Evolutionary conservation across 2,888 invertebrate species (phyloP), one percentile per base, ranked within the genome.

Genomic region (Pammene aurita): DNA sequence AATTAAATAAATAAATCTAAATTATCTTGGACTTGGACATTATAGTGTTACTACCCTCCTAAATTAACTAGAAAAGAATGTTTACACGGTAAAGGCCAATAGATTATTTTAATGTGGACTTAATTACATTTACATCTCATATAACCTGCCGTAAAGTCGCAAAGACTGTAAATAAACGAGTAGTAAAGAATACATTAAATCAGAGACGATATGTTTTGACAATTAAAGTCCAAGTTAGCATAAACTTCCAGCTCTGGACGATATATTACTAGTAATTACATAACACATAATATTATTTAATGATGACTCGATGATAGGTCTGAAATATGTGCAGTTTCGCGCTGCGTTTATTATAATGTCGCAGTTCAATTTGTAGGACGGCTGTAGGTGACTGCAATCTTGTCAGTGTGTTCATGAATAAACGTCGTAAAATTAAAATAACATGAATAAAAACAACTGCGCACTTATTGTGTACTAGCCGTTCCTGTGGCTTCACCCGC

Each of bases 191-290:
- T 54, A n/a, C 7, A 62, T 41, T 9, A 46, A 56, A 48, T 56
- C 61, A 67, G 11, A 42, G 14, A 13, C 34, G 57, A 56, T 50
- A 42, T 68, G 57, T 68, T 68, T 41, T 68, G 67, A 68, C 57
- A 57, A 26, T 13, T 9, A 34, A 35, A 63, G 50, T 18, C 62
- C 14, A 44, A 38, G 5, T 18, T 35, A 46, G 55, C 48, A 55
- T 54, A 46, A 52, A 26, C 52, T 13, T 67, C 46, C 55, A 55
- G 61, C 26, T 57, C 10, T 7, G 38, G 26, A 56, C 41, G n/a
- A 26, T 57, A 26, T 26, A 18, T 34, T 34, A 26, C 26, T 14
- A 5, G 58, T 42, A 44, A 58, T 58, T 58, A 44, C 10, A 14
- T 55, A 13, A 26, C 1, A 26, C 26, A n/a, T n/a, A 26, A 44